A percentile compares a stretch with the other conserved stretches of the same genome.
These are phyloP conservation scores for Tautogolabrus adspersus DNA, from an alignment of 2,113 vertebrate species.

Conservation along the genomic window DNA sequence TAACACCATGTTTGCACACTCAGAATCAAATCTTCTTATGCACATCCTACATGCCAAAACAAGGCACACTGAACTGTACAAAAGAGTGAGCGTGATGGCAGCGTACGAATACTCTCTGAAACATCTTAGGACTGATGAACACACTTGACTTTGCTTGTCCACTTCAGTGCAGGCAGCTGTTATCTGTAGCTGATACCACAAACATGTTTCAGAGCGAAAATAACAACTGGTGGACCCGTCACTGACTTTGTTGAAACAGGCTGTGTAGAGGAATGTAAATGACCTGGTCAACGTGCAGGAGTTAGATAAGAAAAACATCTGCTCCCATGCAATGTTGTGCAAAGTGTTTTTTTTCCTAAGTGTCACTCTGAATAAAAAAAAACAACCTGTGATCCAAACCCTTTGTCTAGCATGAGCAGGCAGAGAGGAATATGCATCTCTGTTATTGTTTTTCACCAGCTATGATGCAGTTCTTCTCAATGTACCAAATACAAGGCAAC, in stretches of 20 bases:
- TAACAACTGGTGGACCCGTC: constrained; percentile 29
- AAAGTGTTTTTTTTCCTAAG: constrained; percentile 21
- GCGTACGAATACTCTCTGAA: not conserved
- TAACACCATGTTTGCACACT: constrained; percentile 6
- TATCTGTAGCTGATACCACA: constrained; percentile 59
- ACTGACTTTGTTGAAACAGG: constrained; percentile 54
- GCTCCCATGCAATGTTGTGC: constrained; percentile 9
- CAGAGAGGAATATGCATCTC: not conserved
- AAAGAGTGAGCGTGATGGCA: not conserved
- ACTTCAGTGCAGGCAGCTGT: constrained; percentile 37
- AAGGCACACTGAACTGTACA: not conserved
- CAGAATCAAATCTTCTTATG: not conserved
- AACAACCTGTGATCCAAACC: not conserved
- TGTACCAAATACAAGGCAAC: constrained; percentile 5
- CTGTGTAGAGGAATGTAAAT: constrained; percentile 69
- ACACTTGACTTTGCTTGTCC: constrained; percentile 49
- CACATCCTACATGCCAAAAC: not conserved
- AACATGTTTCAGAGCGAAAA: constrained; percentile 33
- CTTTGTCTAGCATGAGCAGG: not conserved
- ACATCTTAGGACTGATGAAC: constrained; percentile 20
- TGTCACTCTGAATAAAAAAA: constrained; percentile 10
- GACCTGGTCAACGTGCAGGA: constrained; percentile 47
- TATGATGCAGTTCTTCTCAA: not conserved
- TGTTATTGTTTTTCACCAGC: not conserved
- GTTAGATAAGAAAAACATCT: constrained; percentile 41